These are phyloP conservation scores for Acropora yongei DNA, from an alignment of 64 coral and sea anemone species.

Conservation along the genomic window DNA sequence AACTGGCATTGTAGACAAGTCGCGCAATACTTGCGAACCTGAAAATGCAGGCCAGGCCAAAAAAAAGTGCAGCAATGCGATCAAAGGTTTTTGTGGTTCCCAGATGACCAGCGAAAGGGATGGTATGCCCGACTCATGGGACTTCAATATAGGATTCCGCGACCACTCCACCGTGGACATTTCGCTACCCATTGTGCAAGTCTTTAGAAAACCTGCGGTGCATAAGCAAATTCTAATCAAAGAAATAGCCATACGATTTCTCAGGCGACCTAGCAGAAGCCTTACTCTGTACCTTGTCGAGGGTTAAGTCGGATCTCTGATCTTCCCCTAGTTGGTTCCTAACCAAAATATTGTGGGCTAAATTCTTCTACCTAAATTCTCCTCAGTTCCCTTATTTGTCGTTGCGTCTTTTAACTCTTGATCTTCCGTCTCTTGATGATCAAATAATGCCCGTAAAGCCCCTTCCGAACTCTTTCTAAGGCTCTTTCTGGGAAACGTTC, in stretches of 20 bases:
- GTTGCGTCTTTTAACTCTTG: background rate
- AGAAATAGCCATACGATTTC: background rate
- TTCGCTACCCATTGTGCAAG: background rate
- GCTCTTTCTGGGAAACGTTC: background rate
- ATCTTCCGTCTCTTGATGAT: background rate
- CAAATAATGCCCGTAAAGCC: background rate
- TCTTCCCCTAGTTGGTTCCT: background rate
- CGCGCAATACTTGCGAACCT: background rate
- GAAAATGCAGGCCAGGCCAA: background rate
- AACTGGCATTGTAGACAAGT: background rate
- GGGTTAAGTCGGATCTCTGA: background rate
- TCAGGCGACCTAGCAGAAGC: background rate
- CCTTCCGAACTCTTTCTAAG: background rate
- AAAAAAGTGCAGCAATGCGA: background rate
- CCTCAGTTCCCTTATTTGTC: background rate
- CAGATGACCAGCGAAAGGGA: background rate
- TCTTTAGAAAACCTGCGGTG: background rate
- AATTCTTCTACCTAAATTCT: background rate
- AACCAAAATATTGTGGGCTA: background rate
- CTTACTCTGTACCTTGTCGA: background rate
- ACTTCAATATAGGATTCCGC: background rate
- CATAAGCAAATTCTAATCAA: background rate
- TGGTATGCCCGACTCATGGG: background rate
- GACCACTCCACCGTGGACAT: background rate
- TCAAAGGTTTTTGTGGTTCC: background rate